Conservation (phyloP, 2,797 vertebrate species). For the Gouania willdenowi region DNA sequence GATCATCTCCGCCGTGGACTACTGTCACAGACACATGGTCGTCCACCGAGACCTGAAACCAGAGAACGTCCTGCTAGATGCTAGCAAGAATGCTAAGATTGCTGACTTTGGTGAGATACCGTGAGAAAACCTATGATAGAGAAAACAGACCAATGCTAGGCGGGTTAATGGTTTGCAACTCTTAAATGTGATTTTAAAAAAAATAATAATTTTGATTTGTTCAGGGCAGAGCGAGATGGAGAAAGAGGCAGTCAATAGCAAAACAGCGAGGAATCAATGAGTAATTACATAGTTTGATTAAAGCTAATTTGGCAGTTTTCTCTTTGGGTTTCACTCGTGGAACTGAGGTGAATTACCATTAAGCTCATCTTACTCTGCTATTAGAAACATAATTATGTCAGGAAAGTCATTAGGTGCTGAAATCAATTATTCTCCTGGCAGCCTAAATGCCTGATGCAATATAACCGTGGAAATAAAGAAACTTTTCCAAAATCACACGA, state of each 20-base stretch:
- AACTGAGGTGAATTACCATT: slow-evolving; percentile 6
- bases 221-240: not conserved
- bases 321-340: not conserved
- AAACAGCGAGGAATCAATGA: not conserved
- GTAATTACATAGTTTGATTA: not conserved
- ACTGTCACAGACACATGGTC: slow-evolving; percentile 98
- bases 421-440: slow-evolving; percentile 6
- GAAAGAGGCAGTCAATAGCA: not conserved
- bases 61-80: slow-evolving; percentile 95
- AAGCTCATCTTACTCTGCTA: slow-evolving; percentile 6
- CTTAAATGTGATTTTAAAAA: not conserved
- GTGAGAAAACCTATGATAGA: not conserved
- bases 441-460: slow-evolving; percentile 14
- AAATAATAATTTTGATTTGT: not conserved
- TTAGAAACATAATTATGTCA: not conserved
- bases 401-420: not conserved
- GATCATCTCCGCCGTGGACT: slow-evolving; percentile 97
- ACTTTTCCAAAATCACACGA: slow-evolving; percentile 30
- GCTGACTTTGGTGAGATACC: slow-evolving; percentile 89
- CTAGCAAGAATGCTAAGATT: slow-evolving; percentile 96
- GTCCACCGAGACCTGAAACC: slow-evolving; percentile 98
- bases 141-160: not conserved
- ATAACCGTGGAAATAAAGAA: slow-evolving; percentile 18
- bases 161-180: not conserved
- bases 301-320: not conserved